Evolutionary conservation across 2,888 invertebrate genomes (phyloP).

Genomic region (Brachypalpus laphriformis): DNA sequence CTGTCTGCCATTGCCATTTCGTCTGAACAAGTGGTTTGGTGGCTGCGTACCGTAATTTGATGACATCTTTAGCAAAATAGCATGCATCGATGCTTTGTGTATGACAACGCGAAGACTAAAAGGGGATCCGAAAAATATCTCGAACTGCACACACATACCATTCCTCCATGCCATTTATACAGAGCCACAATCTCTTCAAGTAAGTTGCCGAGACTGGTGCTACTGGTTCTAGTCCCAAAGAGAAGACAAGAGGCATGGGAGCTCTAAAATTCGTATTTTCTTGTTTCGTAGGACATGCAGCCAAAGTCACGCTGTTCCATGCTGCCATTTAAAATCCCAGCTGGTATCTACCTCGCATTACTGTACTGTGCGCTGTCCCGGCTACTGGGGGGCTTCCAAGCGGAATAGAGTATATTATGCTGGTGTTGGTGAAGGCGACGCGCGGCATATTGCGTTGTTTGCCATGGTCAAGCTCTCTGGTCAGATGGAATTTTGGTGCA

Average conservation of each 20-base stretch:
- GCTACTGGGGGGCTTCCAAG: conserved; percentile 3
- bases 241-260: not conserved
- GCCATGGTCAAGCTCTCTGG: conserved; percentile 49
- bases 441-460: conserved; percentile 42
- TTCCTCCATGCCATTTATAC: not conserved
- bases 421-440: conserved; percentile 29
- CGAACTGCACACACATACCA: not conserved
- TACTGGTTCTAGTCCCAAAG: not conserved
- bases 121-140: conserved; percentile 4
- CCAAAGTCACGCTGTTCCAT: conserved; percentile 29
- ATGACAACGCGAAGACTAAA: not conserved
- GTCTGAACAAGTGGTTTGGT: conserved; percentile 12
- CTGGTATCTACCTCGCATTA: conserved; percentile 61
- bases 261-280: not conserved
- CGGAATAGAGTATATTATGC: conserved; percentile 37
- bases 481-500: conserved; percentile 38
- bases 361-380: conserved; percentile 1
- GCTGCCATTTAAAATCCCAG: conserved; percentile 53
- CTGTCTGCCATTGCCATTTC: not conserved
- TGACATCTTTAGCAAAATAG: not conserved
- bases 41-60: conserved; percentile 1
- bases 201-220: conserved; percentile 12
- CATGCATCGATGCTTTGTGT: not conserved
- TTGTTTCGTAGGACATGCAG: conserved; percentile 26
- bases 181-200: not conserved